Conservation (phyloP, 2,797 vertebrate species). For the Lithobates pipiens region DNA sequence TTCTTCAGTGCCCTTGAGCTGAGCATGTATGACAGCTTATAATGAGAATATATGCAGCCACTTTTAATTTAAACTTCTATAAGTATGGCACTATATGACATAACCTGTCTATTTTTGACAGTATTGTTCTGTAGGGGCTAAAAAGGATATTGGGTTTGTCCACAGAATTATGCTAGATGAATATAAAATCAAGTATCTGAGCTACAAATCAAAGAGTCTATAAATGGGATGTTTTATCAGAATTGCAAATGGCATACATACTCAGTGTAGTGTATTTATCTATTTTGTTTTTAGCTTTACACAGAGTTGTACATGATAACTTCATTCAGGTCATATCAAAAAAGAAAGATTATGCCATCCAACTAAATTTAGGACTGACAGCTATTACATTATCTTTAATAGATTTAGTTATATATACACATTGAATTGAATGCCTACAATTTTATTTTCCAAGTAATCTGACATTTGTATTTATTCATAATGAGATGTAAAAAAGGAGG, state of each 20-base stretch:
- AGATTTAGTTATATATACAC: too few relatives aligned
- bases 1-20: slow-evolving; percentile 67
- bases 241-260: neutral
- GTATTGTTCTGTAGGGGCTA: slow-evolving; percentile 59
- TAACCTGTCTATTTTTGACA: slow-evolving; percentile 66
- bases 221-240: neutral
- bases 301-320: too few relatives aligned
- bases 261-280: neutral
- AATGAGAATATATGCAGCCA: slow-evolving; percentile 66
- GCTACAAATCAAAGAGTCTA: too few relatives aligned
- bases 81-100: slow-evolving; percentile 67
- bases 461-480: too few relatives aligned
- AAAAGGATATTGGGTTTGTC: slow-evolving; percentile 49
- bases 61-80: slow-evolving; percentile 66
- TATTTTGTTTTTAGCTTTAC: neutral
- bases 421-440: too few relatives aligned
- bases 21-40: slow-evolving; percentile 67
- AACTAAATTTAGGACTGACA: too few relatives aligned
- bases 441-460: too few relatives aligned
- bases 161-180: slow-evolving; percentile 4
- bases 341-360: too few relatives aligned
- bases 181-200: neutral
- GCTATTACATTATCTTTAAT: too few relatives aligned
- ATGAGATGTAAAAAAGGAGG: too few relatives aligned
- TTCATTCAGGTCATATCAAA: too few relatives aligned